A percentile compares a stretch with the other conserved stretches of the same genome.
Conservation (phyloP, 2,797 vertebrate species). For the Acipenser oxyrinchus region DNA sequence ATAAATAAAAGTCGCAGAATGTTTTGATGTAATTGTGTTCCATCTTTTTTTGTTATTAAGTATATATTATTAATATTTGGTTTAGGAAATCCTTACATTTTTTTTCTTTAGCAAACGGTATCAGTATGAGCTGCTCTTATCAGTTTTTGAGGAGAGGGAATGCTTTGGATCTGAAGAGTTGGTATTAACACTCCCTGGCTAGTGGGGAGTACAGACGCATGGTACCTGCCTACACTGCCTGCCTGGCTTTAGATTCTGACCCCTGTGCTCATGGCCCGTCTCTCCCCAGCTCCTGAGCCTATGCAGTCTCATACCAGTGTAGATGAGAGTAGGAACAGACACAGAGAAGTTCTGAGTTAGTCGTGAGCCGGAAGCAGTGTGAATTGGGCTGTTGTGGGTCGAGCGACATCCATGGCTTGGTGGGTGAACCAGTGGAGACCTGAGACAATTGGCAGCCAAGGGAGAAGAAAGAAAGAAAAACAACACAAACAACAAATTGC, state of each 20-base stretch:
- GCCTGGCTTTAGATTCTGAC: slow-evolving; percentile 59
- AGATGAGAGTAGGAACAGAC: slow-evolving; percentile 99
- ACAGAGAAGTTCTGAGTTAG: slow-evolving; percentile 99
- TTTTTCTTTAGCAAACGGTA: too few species aligned
- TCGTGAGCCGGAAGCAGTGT: slow-evolving; percentile 90
- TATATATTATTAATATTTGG: too few species aligned
- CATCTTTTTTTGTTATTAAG: too few species aligned
- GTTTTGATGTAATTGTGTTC: neutral
- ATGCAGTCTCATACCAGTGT: slow-evolving; percentile 87
- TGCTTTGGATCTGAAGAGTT: slow-evolving; percentile 39
- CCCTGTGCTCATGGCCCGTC: slow-evolving; percentile 54
- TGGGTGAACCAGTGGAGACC: slow-evolving; percentile 86
- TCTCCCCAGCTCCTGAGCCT: slow-evolving; percentile 65
- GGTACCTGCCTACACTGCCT: slow-evolving; percentile 73
- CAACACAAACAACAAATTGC: slow-evolving; percentile 74
- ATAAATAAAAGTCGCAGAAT: slow-evolving; percentile 12
- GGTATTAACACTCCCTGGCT: slow-evolving; percentile 26
- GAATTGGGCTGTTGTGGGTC: slow-evolving; percentile 99
- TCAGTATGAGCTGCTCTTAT: neutral
- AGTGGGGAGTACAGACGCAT: slow-evolving; percentile 12
- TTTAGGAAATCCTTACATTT: too few species aligned
- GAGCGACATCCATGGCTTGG: slow-evolving; percentile 89
- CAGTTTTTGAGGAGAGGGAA: slow-evolving; percentile 14
- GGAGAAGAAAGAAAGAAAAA: slow-evolving; percentile 61
- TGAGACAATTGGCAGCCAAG: slow-evolving; percentile 68